phyloP scores from a whole-genome alignment of 2,797 vertebrate genomes.

The Intellagama lesueurii region DNA sequence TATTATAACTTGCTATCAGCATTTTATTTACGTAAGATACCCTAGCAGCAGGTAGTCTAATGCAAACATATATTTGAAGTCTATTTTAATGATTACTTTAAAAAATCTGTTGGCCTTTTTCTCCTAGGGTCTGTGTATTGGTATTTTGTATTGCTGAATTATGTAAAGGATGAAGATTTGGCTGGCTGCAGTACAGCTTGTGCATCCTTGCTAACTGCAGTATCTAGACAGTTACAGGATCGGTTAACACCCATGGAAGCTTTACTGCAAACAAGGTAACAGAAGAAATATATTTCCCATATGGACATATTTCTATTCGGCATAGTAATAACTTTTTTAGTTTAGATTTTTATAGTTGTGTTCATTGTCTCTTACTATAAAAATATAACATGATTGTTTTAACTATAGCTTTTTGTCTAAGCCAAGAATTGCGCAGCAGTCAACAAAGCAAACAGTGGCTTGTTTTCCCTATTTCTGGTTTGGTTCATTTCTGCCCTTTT shows the following conservation, averaged over 20 bases:
- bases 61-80: neutral
- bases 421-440: too few relatives aligned
- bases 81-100: constrained; percentile 15
- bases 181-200: constrained; percentile 94
- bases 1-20: too few relatives aligned
- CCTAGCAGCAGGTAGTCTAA: neutral
- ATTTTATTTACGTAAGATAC: neutral
- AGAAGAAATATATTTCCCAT: neutral
- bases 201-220: constrained; percentile 92
- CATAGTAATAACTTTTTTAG: too few relatives aligned
- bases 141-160: constrained; percentile 98
- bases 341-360: neutral
- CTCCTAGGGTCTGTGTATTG: constrained; percentile 93
- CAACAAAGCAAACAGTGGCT: too few relatives aligned
- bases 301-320: neutral
- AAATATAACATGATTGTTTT: neutral
- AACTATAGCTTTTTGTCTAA: too few relatives aligned
- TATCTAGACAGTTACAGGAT: constrained; percentile 95
- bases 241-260: constrained; percentile 96
- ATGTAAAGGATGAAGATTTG: constrained; percentile 98
- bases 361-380: neutral
- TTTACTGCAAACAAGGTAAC: constrained; percentile 94
- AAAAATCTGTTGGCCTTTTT: neutral
- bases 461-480: too few relatives aligned
- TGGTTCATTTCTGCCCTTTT: too few relatives aligned